A percentile compares a stretch with the other conserved stretches of the same genome.
Evolutionary conservation across 2,113 vertebrate species (phyloP).

Genomic region (Brienomyrus longianalis): DNA sequence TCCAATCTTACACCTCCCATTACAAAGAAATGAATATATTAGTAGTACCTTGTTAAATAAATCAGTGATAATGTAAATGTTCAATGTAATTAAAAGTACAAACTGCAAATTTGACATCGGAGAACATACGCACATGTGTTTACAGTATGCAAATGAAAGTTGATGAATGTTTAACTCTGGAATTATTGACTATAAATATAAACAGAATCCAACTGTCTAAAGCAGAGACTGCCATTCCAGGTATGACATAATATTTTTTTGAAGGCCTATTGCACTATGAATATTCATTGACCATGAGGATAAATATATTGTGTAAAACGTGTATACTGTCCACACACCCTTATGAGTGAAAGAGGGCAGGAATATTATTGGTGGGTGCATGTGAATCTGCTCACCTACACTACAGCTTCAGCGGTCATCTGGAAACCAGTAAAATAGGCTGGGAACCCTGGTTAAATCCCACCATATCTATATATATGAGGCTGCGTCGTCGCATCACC

Average conservation of each 20-base stretch:
- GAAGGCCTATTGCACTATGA: neutral
- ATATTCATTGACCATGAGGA: neutral
- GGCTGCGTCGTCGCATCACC: slow-evolving; percentile 24
- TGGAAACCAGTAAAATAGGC: neutral
- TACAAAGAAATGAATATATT: neutral
- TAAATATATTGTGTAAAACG: neutral
- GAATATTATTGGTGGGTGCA: neutral
- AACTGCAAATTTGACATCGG: neutral
- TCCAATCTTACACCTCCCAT: neutral
- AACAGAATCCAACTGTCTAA: neutral
- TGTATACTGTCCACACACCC: neutral
- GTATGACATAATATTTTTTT: neutral
- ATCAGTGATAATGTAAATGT: neutral
- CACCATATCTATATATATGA: slow-evolving; percentile 7
- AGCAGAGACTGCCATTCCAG: neutral
- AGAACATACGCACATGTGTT: neutral
- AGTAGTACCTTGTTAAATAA: neutral
- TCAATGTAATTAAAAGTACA: neutral
- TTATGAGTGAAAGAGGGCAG: neutral
- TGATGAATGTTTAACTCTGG: neutral
- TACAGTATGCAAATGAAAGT: neutral
- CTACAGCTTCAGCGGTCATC: neutral
- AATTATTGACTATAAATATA: neutral
- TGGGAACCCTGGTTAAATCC: neutral
- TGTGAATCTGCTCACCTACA: neutral